Evolutionary conservation across 2,888 invertebrate species (phyloP).

Genomic region (Steinernema hermaphroditum): DNA sequence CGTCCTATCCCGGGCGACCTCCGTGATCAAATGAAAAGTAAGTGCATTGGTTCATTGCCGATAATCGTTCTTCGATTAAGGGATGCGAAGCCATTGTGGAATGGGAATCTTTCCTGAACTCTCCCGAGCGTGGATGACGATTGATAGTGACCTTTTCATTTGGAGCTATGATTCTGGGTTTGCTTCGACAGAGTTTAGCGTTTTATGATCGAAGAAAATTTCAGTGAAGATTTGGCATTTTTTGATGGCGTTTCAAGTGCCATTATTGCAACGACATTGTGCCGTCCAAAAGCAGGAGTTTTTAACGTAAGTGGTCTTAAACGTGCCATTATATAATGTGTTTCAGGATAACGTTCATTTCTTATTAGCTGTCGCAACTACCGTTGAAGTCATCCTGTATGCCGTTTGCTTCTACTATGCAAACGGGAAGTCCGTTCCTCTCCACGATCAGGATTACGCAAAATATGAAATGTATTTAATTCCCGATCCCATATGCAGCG

Average conservation of each 20-base stretch:
- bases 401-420: constrained; percentile 74
- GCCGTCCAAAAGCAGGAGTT: constrained; percentile 76
- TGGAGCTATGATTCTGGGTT: constrained; percentile 93
- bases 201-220: constrained; percentile 48
- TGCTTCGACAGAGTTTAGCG: background rate
- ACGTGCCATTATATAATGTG: background rate
- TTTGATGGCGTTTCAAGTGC: constrained; percentile 93
- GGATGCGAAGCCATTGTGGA: constrained; percentile 91
- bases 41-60: constrained; percentile 22
- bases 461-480: constrained; percentile 43
- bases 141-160: constrained; percentile 94
- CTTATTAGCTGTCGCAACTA: constrained; percentile 87
- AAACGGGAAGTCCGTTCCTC: constrained; percentile 66
- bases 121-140: constrained; percentile 91
- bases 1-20: constrained; percentile 57
- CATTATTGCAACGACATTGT: constrained; percentile 87
- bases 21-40: constrained; percentile 58
- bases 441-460: constrained; percentile 30
- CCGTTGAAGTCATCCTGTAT: constrained; percentile 86
- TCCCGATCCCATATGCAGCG: constrained; percentile 76
- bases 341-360: constrained; percentile 78
- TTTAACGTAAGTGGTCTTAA: constrained; percentile 44
- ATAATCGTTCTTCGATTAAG: constrained; percentile 69
- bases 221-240: constrained; percentile 86
- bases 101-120: constrained; percentile 98